phyloP scores from a whole-genome alignment of 2,888 invertebrate genomes.

The Bibio marci region DNA sequence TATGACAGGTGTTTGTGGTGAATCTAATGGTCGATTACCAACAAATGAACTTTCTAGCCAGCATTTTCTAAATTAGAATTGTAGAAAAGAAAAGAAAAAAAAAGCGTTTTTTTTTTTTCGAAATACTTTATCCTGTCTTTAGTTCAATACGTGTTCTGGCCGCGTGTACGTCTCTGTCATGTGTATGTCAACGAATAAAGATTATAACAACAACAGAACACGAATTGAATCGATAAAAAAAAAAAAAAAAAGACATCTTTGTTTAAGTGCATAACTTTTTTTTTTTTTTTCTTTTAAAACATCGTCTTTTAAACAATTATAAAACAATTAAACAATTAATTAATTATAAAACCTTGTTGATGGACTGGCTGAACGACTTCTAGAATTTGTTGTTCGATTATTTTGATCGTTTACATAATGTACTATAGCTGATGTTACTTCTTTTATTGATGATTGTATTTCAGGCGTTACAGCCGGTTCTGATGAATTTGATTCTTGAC shows the following conservation, averaged over 20 bases:
- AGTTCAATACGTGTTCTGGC: too few relatives aligned
- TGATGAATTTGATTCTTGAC: slow-evolving; percentile 19
- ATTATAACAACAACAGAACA: too few relatives aligned
- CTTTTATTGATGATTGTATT: slow-evolving; percentile 75
- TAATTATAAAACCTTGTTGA: slow-evolving; percentile 14
- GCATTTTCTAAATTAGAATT: slow-evolving; percentile 33
- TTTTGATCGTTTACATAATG: slow-evolving; percentile 70
- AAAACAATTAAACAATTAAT: too few relatives aligned
- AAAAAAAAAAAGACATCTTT: too few relatives aligned
- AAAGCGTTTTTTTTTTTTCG: background rate
- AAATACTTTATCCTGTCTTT: background rate
- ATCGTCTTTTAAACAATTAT: too few relatives aligned
- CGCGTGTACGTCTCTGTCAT: too few relatives aligned
- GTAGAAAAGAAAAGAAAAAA: background rate
- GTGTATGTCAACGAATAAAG: too few relatives aligned
- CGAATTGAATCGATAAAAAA: too few relatives aligned
- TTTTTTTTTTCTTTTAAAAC: too few relatives aligned
- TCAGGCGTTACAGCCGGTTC: slow-evolving; percentile 32
- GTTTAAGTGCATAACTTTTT: too few relatives aligned
- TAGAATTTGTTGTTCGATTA: slow-evolving; percentile 32
- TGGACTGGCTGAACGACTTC: slow-evolving; percentile 27
- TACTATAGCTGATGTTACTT: slow-evolving; percentile 83
- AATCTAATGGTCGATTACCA: slow-evolving; percentile 67
- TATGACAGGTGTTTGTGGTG: slow-evolving; percentile 64
- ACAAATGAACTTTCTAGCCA: slow-evolving; percentile 91